Percentiles rank a stretch among this genome's conserved stretches.
Conservation (phyloP, 2,113 vertebrate species). For the Aspiorhynchus laticeps region DNA sequence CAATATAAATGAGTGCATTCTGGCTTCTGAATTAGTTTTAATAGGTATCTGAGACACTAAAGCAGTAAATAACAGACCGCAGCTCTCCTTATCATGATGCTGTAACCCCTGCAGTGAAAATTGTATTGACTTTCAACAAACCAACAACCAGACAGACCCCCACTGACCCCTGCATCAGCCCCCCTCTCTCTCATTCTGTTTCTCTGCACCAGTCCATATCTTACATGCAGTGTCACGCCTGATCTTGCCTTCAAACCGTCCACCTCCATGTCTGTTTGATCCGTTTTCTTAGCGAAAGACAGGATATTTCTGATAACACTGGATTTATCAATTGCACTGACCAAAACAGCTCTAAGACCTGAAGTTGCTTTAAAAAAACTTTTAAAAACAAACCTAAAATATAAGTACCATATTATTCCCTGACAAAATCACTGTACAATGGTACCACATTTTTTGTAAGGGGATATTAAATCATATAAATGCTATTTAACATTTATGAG, state of each 20-base stretch:
- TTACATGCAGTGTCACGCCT: slow-evolving; percentile 28
- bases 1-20: not conserved
- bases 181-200: not conserved
- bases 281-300: not conserved
- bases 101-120: not conserved
- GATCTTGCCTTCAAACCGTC: not conserved
- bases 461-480: not conserved
- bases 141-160: slow-evolving; percentile 25
- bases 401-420: not conserved
- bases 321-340: not conserved
- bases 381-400: not conserved
- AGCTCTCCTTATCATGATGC: slow-evolving; percentile 11
- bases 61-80: not conserved
- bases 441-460: not conserved
- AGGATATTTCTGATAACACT: not conserved
- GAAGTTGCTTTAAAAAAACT: not conserved
- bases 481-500: not conserved
- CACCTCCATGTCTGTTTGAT: not conserved
- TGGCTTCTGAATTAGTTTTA: not conserved
- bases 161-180: slow-evolving; percentile 2
- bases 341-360: not conserved
- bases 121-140: slow-evolving; percentile 34
- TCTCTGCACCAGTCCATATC: slow-evolving; percentile 19
- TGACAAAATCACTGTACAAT: not conserved
- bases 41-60: not conserved